phyloP scores from a whole-genome alignment of 2,113 vertebrate genomes.

The Micromys minutus region DNA sequence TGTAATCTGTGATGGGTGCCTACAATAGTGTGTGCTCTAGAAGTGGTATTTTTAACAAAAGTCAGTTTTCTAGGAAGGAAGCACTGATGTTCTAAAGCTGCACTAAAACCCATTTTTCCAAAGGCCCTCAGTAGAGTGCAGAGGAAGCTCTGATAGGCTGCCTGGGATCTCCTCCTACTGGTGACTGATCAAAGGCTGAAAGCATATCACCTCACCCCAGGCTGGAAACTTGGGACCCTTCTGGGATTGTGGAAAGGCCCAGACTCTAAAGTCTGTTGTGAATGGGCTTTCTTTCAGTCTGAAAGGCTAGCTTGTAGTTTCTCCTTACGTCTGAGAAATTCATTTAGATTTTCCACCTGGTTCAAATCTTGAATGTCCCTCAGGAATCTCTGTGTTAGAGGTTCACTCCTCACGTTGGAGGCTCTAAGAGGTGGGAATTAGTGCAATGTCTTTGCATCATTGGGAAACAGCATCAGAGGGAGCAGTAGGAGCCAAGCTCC shows the following conservation, averaged over 20 bases:
- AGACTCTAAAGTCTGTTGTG: neutral
- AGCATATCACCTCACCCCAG: neutral
- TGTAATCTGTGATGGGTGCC: neutral
- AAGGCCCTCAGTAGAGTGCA: too few species aligned
- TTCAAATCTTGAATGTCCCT: neutral
- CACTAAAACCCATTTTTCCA: neutral
- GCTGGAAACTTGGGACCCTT: neutral
- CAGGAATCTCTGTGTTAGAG: neutral
- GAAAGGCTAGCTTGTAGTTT: constrained; percentile 16
- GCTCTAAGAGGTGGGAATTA: neutral
- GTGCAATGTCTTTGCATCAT: neutral
- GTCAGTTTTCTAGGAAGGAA: constrained; percentile 20
- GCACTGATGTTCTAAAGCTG: neutral
- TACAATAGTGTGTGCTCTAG: neutral
- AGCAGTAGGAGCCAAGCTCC: too few species aligned
- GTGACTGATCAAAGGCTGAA: neutral
- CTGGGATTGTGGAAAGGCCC: neutral
- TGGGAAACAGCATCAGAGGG: neutral
- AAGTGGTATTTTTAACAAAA: neutral
- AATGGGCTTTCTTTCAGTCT: neutral
- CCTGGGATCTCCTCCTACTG: neutral
- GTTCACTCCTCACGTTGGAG: neutral
- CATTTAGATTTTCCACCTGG: neutral
- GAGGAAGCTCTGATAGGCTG: neutral
- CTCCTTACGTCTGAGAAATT: neutral